Conservation (phyloP, 2,888 invertebrate genomes). For the Drepana falcataria region DNA sequence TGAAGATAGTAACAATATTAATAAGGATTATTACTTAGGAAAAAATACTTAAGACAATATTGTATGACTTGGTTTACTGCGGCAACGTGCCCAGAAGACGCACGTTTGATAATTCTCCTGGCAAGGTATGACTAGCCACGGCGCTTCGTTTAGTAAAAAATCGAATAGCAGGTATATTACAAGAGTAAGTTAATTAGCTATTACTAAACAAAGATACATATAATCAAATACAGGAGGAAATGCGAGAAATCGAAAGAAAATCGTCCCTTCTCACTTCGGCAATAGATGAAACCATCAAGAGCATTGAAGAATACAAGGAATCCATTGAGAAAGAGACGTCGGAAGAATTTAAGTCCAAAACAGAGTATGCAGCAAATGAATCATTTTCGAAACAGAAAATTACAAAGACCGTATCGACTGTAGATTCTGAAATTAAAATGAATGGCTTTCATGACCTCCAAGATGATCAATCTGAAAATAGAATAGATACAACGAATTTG, state of each 20-base stretch:
- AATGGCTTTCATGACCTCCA: not conserved
- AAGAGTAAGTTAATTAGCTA: slow-evolving; percentile 1
- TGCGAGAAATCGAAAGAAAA: slow-evolving; percentile 59
- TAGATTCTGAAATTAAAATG: not conserved
- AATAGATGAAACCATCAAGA: slow-evolving; percentile 63
- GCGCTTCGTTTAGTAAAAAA: no score
- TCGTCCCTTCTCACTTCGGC: slow-evolving; percentile 64
- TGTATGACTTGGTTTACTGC: no score
- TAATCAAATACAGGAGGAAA: slow-evolving; percentile 48
- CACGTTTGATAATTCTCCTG: no score
- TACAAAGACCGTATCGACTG: not conserved
- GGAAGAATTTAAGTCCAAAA: slow-evolving; percentile 18
- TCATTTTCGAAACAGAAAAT: not conserved
- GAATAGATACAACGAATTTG: not conserved
- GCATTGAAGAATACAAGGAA: slow-evolving; percentile 68
- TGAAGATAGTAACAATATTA: no score
- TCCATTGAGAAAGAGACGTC: slow-evolving; percentile 51
- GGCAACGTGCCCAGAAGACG: no score
- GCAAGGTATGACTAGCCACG: no score
- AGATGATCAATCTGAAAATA: not conserved
- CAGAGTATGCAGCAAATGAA: slow-evolving; percentile 6
- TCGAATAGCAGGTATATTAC: no score
- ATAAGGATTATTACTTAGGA: no score
- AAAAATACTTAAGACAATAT: no score
- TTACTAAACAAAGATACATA: slow-evolving; percentile 9